Conservation (phyloP, 2,113 vertebrate genomes). For the Varanus komodoensis region DNA sequence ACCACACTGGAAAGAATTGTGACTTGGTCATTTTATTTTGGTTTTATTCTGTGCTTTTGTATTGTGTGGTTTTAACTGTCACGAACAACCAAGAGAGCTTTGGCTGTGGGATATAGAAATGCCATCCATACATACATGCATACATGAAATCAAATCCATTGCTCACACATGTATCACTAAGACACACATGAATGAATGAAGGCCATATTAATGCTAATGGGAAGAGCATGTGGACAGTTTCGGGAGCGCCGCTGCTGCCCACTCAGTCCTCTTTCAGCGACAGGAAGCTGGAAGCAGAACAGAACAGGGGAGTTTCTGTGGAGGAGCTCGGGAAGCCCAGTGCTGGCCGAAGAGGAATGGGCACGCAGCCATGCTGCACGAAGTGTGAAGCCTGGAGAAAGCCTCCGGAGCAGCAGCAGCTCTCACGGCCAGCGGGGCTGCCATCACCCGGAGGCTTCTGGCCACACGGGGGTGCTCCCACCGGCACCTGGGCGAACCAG, state of each 20-base stretch:
- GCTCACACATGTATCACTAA: background rate
- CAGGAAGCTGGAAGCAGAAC: background rate
- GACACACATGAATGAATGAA: background rate
- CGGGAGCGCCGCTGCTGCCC: background rate
- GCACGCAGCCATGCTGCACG: background rate
- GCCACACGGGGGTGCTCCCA: background rate
- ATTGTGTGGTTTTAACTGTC: too few relatives aligned
- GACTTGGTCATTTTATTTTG: too few relatives aligned
- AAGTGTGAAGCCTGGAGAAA: conserved; percentile 25
- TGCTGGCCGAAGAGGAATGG: background rate
- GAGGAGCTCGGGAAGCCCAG: background rate
- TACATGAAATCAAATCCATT: too few relatives aligned
- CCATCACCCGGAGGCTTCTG: background rate
- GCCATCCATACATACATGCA: too few relatives aligned
- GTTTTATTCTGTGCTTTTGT: too few relatives aligned
- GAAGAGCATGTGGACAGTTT: background rate
- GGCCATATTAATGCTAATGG: background rate
- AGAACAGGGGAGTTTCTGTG: background rate
- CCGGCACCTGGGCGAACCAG: background rate
- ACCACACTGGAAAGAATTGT: background rate
- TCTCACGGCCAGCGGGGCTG: background rate
- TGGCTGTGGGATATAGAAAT: too few relatives aligned
- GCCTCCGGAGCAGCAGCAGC: background rate
- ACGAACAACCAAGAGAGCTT: too few relatives aligned
- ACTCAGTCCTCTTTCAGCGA: background rate